Percentiles rank a stretch among this genome's conserved stretches.
These are phyloP conservation scores for Pristionchus mayeri DNA, from an alignment of 2,888 invertebrate species.

Conservation along the genomic window DNA sequence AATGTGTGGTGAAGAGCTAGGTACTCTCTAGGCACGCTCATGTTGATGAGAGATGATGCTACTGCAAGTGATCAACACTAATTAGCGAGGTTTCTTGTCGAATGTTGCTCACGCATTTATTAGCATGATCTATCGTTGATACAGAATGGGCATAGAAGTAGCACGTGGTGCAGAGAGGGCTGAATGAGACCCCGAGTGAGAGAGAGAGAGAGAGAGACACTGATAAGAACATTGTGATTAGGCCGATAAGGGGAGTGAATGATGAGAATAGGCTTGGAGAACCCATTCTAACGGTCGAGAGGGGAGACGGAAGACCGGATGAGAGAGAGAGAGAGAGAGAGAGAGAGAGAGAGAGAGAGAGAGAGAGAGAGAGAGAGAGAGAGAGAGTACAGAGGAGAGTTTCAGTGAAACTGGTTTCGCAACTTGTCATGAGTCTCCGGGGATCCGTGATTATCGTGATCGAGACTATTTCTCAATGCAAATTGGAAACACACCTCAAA, in stretches of 20 bases:
- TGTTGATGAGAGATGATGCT: background rate
- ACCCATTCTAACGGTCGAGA: background rate
- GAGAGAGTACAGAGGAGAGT: background rate
- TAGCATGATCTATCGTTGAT: too few species aligned
- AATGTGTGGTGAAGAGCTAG: too few species aligned
- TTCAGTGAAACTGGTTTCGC: background rate
- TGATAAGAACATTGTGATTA: constrained; percentile 38
- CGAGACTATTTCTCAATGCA: too few species aligned
- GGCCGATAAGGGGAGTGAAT: background rate
- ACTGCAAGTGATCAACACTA: background rate
- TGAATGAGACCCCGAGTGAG: constrained; percentile 6
- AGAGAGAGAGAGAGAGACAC: background rate
- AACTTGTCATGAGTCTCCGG: too few species aligned
- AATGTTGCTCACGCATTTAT: too few species aligned
- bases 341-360: background rate
- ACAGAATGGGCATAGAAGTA: background rate
- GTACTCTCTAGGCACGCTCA: background rate
- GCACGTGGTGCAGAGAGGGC: constrained; percentile 15
- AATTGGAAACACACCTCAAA: too few species aligned
- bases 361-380: background rate
- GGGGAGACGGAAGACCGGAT: too few species aligned
- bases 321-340: too few species aligned
- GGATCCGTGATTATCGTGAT: too few species aligned
- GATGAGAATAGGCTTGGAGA: constrained; percentile 28
- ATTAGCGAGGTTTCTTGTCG: background rate